A percentile compares a stretch with the other conserved stretches of the same genome.
These are phyloP conservation scores for Sinocyclocheilus anophthalmus DNA, from an alignment of 2,113 vertebrate genomes.

Conservation along the genomic window DNA sequence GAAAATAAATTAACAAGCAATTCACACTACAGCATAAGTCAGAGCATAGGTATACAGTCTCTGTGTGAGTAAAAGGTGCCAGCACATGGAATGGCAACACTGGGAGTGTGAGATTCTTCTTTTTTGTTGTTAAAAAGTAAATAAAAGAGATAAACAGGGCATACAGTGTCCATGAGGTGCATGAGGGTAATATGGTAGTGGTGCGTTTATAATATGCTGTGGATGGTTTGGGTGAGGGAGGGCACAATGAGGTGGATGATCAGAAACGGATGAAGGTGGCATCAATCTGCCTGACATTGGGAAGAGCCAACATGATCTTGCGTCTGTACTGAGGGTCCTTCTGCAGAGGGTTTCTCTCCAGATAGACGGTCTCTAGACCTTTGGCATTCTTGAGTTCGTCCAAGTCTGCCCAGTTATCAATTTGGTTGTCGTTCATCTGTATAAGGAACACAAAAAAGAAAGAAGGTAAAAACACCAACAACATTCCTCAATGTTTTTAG, in stretches of 20 bases:
- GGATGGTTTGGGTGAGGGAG: conserved; percentile 34
- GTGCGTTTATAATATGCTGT: conserved; percentile 38
- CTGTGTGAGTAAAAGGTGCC: conserved; percentile 51
- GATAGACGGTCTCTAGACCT: conserved; percentile 91
- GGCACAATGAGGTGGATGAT: conserved; percentile 58
- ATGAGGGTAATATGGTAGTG: not conserved
- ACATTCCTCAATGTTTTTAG: too few species aligned
- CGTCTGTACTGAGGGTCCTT: conserved; percentile 96
- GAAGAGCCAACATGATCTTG: conserved; percentile 96
- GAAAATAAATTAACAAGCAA: conserved; percentile 64
- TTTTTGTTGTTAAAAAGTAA: conserved; percentile 12
- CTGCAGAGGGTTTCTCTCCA: conserved; percentile 95
- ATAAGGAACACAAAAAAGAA: too few species aligned
- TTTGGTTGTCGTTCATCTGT: conserved; percentile 97
- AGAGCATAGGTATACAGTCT: too few species aligned
- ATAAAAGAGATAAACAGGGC: conserved; percentile 5
- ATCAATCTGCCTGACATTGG: conserved; percentile 93
- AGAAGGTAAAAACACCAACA: too few species aligned
- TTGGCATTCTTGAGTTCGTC: conserved; percentile 93
- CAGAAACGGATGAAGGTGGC: conserved; percentile 96
- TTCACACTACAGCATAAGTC: conserved; percentile 60
- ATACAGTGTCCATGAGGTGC: not conserved
- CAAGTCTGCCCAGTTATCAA: conserved; percentile 95
- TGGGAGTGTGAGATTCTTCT: not conserved
- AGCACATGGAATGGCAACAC: conserved; percentile 38